Evolutionary conservation across 2,888 invertebrate genomes (phyloP).

Genomic region (Epinotia brunnichana): DNA sequence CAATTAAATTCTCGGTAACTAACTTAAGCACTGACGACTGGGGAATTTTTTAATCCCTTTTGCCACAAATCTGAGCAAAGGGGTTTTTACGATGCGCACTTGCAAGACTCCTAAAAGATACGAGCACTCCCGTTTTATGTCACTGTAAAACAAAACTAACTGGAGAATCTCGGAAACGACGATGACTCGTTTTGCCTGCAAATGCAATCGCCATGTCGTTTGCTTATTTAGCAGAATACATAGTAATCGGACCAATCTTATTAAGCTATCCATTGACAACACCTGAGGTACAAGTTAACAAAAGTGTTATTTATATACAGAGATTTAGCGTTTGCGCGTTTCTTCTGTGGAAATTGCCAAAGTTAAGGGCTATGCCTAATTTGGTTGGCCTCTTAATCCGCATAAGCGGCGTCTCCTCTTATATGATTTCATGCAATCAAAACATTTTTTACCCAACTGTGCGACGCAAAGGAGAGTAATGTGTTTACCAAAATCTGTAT

Average conservation of each 20-base stretch:
- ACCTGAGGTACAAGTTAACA: too few relatives aligned
- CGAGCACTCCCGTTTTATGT: constrained; percentile 57
- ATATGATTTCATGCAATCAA: too few relatives aligned
- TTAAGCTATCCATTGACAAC: background rate
- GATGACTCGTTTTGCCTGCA: constrained; percentile 44
- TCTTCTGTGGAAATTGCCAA: too few relatives aligned
- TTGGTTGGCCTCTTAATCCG: too few relatives aligned
- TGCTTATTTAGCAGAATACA: background rate
- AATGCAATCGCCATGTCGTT: constrained; percentile 40
- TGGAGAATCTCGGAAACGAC: constrained; percentile 45
- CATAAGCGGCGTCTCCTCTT: too few relatives aligned
- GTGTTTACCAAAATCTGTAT: too few relatives aligned
- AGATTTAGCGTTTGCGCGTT: too few relatives aligned
- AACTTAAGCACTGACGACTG: constrained; percentile 11
- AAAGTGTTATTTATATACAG: too few relatives aligned
- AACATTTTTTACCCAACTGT: too few relatives aligned
- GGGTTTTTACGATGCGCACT: constrained; percentile 52
- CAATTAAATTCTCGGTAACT: too few relatives aligned
- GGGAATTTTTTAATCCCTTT: constrained; percentile 27
- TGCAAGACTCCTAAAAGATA: constrained; percentile 55
- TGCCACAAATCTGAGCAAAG: constrained; percentile 35
- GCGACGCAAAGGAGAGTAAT: too few relatives aligned
- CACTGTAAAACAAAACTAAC: constrained; percentile 60
- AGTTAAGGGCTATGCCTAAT: too few relatives aligned
- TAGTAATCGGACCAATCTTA: background rate